Evolutionary conservation across 2,888 invertebrate genomes (phyloP).

Genomic region (Sycophila texana): DNA sequence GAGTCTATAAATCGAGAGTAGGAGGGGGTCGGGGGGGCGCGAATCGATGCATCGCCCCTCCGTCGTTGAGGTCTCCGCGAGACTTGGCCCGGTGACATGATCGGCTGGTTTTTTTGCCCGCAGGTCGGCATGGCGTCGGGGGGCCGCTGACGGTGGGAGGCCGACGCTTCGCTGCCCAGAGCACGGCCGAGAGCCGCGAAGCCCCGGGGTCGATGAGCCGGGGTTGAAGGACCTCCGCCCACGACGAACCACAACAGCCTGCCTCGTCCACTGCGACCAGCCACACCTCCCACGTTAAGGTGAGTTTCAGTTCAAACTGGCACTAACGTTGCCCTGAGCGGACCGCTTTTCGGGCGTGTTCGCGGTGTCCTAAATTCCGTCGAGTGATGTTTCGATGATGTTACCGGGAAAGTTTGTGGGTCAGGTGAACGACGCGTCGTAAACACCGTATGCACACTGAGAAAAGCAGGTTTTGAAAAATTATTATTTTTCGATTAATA

Average conservation of each 20-base stretch:
- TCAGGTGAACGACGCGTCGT: no score
- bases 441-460: no score
- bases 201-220: conserved; percentile 17
- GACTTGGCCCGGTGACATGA: not conserved
- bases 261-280: conserved; percentile 70
- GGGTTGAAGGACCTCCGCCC: conserved; percentile 29
- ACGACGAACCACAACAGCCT: conserved; percentile 71
- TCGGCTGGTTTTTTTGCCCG: not conserved
- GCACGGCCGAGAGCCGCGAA: not conserved
- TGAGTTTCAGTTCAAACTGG: conserved; percentile 47
- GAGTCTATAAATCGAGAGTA: no score
- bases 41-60: conserved; percentile 12
- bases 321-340: no score
- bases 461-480: no score
- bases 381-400: no score
- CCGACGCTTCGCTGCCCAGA: no score
- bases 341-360: no score
- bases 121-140: not conserved
- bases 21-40: not conserved
- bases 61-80: conserved; percentile 12
- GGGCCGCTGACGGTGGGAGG: conserved; percentile 61
- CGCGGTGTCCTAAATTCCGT: no score
- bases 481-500: no score
- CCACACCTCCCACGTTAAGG: conserved; percentile 73
- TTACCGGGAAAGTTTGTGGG: no score